Evolutionary conservation across 1,140 invertebrate genomes (phyloP), one percentile per base, ranked within the genome.

Genomic region (Trachymyrmex septentrionalis): DNA sequence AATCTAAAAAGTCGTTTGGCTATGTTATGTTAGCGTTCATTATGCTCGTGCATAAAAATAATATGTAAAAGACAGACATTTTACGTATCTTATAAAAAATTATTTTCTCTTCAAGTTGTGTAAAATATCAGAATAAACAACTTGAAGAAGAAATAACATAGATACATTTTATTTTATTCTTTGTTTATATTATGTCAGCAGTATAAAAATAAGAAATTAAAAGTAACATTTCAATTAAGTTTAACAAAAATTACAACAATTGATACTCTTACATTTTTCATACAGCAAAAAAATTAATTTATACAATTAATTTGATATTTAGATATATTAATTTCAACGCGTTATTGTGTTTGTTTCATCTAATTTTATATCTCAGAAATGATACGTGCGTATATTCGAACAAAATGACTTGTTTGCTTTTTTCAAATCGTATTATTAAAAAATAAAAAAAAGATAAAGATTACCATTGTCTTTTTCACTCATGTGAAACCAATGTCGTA

Each of bases 331-430:
- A 48, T 21, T 14, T 38, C 3, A 55, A 69, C 38, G 9, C 38
- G 10, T 73, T 59, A 14, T 12, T 59, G 12, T n/a, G n/a, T 73
- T 48, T 30, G 14, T 3, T 12, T 38, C 2, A 27, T 48, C 30
- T 63, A 64, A 14, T 53, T 53, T 53, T 38, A 67, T 27, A n/a
- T 55, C 16, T 24, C n/a, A 61, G 55, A 7, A 61, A 63, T 61
- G 53, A 82, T 82, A 64, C 19, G 27, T 24, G 2, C 55, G 48
- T 27, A 69, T n/a, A 48, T 82, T 82, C 24, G n/a, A 84, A 24
- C 48, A 55, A 21, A 73, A 82, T 38, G 14, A 73, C 72, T 73
- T 19, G 30, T 73, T 61, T 82, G n/a, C 67, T 21, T 12, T 27
- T 21, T 7, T 82, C 34, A 61, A 48, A 80, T 27, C 50, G 1